Evolutionary conservation across 2,113 vertebrate species (phyloP).

Genomic region (Callocephalon fimbriatum): DNA sequence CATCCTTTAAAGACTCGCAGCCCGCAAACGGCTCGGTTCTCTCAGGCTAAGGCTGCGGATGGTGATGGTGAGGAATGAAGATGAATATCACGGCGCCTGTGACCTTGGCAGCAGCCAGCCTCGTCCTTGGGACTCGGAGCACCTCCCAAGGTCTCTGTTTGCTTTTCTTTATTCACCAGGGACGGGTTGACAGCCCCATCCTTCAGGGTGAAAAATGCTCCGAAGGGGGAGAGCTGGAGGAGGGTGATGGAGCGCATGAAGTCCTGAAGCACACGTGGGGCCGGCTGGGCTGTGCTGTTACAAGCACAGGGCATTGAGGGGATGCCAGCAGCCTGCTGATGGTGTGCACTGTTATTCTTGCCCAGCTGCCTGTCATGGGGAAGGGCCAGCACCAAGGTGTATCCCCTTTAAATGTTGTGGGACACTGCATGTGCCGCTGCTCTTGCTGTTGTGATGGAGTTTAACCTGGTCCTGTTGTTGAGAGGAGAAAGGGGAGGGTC

Average conservation of each 20-base stretch:
- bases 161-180: not conserved
- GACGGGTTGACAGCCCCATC: constrained; percentile 59
- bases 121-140: constrained; percentile 51
- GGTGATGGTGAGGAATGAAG: constrained; percentile 35
- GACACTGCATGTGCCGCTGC: fast-evolving
- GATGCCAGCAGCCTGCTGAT: not conserved
- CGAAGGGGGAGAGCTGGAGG: not conserved
- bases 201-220: constrained; percentile 62
- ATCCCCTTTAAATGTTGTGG: fast-evolving
- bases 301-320: not conserved
- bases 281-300: not conserved
- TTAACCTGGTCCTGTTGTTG: not conserved
- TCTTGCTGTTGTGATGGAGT: fast-evolving
- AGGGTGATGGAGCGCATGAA: not conserved
- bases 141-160: not conserved
- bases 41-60: not conserved
- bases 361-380: not conserved
- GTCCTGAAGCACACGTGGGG: not conserved
- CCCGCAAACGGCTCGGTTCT: not conserved
- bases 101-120: constrained; percentile 66
- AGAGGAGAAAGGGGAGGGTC: not conserved
- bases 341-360: not conserved
- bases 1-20: not conserved
- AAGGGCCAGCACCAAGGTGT: not conserved
- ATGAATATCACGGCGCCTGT: not conserved